phyloP scores from a whole-genome alignment of 2,888 invertebrate species.

The Petrolisthes cinctipes region DNA sequence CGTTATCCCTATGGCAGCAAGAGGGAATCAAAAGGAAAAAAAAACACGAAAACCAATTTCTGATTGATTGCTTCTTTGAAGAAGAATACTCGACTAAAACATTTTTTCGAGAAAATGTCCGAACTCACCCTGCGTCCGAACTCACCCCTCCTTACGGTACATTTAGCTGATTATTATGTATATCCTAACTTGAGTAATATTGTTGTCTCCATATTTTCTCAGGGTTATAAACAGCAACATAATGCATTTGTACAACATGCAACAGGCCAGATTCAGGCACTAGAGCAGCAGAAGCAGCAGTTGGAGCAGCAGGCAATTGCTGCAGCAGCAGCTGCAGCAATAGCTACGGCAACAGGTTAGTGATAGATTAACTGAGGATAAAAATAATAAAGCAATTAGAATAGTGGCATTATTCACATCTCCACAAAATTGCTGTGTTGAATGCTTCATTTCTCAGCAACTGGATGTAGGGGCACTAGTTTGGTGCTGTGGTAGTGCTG shows the following conservation, averaged over 20 bases:
- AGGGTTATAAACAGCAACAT: slow-evolving; percentile 92
- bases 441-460: no score
- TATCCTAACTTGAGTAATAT: neutral
- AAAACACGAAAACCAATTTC: no score
- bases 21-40: no score
- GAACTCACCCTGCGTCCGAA: no score
- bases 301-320: slow-evolving; percentile 58
- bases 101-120: no score
- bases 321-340: slow-evolving; percentile 60
- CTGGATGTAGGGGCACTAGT: no score
- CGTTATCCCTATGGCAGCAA: no score
- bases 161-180: neutral
- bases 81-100: no score
- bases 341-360: slow-evolving; percentile 38
- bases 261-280: slow-evolving; percentile 81
- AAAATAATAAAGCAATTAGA: slow-evolving; percentile 4
- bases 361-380: neutral
- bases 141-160: neutral
- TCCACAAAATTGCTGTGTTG: no score
- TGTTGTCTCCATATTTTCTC: slow-evolving; percentile 72
- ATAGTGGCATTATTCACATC: neutral
- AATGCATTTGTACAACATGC: slow-evolving; percentile 94
- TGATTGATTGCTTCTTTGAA: no score
- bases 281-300: slow-evolving; percentile 74
- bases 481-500: no score